Evolutionary conservation across 2,113 vertebrate genomes (phyloP).

Genomic region (Mungos mungo): DNA sequence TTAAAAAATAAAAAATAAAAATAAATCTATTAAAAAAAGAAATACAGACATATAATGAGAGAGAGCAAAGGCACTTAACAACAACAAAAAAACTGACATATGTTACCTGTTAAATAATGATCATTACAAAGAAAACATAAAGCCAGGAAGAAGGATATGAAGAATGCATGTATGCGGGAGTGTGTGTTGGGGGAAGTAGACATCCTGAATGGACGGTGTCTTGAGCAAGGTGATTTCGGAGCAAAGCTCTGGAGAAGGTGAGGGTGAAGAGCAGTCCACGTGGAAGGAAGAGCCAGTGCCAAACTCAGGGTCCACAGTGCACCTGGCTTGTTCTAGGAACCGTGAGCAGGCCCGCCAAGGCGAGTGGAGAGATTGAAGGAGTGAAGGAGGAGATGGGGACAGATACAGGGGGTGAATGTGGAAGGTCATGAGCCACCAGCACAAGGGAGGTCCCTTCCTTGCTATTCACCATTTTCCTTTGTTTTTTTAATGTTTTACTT

Average conservation of each 20-base stretch:
- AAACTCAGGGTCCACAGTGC: neutral
- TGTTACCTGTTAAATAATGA: neutral
- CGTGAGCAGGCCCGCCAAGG: too few relatives aligned
- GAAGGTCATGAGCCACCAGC: neutral
- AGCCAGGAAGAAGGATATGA: neutral
- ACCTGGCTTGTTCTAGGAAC: neutral
- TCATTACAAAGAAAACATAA: neutral
- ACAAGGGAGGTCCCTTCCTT: neutral
- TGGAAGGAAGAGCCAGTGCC: neutral
- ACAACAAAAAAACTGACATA: neutral
- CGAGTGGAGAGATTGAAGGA: neutral
- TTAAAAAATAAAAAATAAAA: too few relatives aligned
- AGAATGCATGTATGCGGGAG: too few relatives aligned
- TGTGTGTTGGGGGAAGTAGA: neutral
- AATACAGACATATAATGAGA: neutral
- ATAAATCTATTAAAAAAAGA: neutral
- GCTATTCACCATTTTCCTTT: neutral
- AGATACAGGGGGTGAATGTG: neutral
- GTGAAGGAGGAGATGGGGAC: neutral
- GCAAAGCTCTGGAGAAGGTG: neutral
- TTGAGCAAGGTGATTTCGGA: neutral
- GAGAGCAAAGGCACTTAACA: neutral
- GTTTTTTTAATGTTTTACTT: too few relatives aligned
- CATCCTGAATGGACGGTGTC: neutral
- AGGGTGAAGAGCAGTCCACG: neutral